Evolutionary conservation across 2,113 vertebrate genomes (phyloP), one percentile per base, ranked within the genome.

Genomic region (Bothrops jararaca): DNA sequence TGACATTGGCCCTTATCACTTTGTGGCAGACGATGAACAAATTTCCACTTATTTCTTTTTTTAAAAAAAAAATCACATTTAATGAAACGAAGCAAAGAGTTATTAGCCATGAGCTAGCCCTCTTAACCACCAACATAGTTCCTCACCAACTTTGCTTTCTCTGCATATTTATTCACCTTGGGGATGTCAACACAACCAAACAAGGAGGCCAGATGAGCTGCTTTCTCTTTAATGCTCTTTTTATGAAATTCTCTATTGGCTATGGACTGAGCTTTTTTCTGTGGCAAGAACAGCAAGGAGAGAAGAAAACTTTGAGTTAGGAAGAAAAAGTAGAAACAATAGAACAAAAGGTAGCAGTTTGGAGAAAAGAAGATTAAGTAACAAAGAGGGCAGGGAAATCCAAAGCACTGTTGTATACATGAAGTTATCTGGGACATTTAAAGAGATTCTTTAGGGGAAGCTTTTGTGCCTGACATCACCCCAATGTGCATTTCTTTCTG

Each of bases 181-280:
- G 97, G 97, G 92, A 98, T 96, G 92, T 98, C 97, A 95, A 93
- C 69, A 85, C 97, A 97, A 95, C 97, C 98, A 96, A 99, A 98
- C 98, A 99, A 96, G 90, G 98, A 98, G 12, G 98, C 98, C 80
- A 99, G 98, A 95, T 99, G 99, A 95, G 98, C 97, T 0, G 98
- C 99, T 93, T 99, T 99, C 95, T 99, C 99, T 97, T 99, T 99
- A 97, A 99, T 98, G 96, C 98, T 99, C 98, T 99, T 99, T 98
- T 98, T 97, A 94, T 98, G 98, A 98, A 99, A 99, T 94, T 99
- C 99, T 97, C 99, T 99, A 97, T 98, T 97, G 93, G 99, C 98
- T 97, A 99, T 97, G 93, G 97, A 98, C 97, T 99, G 98, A 96
- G 98, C 98, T 97, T 98, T 99, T 97, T 98, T 99, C 99, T 99